Conservation (phyloP, 2,888 invertebrate species). For the Minunthozetes semirufus region DNA sequence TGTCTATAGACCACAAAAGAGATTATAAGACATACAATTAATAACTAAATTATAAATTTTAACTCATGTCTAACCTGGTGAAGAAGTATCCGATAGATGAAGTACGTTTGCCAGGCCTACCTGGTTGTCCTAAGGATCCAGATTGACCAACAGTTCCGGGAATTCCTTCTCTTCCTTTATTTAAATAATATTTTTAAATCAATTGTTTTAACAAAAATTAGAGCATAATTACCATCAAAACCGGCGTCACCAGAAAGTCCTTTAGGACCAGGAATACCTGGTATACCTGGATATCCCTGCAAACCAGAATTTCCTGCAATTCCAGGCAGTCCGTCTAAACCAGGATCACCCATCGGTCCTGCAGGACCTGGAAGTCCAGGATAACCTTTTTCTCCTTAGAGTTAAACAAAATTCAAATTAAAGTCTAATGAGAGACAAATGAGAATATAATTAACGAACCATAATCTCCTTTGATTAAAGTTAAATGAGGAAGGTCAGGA, state of each 20-base stretch:
- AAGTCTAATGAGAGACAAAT: neutral
- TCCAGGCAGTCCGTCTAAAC: constrained; percentile 48
- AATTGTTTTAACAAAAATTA: no score
- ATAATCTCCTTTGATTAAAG: neutral
- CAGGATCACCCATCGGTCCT: constrained; percentile 54
- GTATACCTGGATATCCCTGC: neutral
- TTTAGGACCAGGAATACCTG: constrained; percentile 5
- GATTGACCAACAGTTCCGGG: neutral
- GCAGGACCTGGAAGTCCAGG: constrained; percentile 51
- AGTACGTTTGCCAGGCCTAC: neutral
- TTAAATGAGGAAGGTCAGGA: constrained; percentile 41
- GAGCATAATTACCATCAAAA: constrained; percentile 25
- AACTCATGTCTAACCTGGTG: no score
- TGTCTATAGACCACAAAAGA: no score
- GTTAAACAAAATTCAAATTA: constrained; percentile 41
- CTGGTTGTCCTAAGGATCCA: constrained; percentile 3
- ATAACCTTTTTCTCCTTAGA: constrained; percentile 44
- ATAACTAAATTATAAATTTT: no score
- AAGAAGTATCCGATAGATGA: constrained; percentile 35
- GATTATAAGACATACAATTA: neutral
- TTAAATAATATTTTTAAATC: neutral
- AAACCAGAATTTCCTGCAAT: neutral
- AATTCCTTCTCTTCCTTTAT: constrained; percentile 8
- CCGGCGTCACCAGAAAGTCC: constrained; percentile 22
- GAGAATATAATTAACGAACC: neutral